phyloP scores from a whole-genome alignment of 2,888 invertebrate genomes.

The Trissoscelio sp. region DNA sequence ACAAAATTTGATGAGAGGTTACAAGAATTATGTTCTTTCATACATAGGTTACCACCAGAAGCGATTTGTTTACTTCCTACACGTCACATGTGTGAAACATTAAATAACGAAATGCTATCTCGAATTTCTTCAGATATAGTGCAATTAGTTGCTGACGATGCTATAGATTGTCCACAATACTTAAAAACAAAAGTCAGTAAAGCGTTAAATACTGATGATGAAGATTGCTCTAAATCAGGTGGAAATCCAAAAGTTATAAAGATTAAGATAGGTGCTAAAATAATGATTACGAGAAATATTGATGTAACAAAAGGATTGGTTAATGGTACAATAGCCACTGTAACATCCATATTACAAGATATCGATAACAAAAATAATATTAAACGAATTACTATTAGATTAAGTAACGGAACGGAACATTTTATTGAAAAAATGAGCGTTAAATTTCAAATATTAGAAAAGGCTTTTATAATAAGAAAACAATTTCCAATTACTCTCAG shows the following conservation, averaged over 20 bases:
- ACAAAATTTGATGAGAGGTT: too few relatives aligned
- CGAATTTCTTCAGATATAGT: constrained; percentile 12
- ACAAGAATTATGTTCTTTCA: neutral
- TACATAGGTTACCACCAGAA: constrained; percentile 41
- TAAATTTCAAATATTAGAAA: constrained; percentile 64
- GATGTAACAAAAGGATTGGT: constrained; percentile 48
- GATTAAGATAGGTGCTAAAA: constrained; percentile 17
- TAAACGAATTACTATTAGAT: too few relatives aligned
- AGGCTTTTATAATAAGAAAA: neutral
- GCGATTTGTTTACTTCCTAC: constrained; percentile 72
- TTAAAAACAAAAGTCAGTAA: constrained; percentile 30
- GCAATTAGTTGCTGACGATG: constrained; percentile 53
- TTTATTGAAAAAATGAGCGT: neutral
- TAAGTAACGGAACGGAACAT: too few relatives aligned
- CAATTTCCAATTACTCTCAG: constrained; percentile 42
- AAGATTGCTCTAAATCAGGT: constrained; percentile 7
- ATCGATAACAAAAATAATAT: too few relatives aligned
- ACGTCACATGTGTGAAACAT: constrained; percentile 68
- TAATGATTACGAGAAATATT: constrained; percentile 29
- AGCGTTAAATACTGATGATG: constrained; percentile 5
- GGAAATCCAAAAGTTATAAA: constrained; percentile 9
- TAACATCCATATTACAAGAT: too few relatives aligned
- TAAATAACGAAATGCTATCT: constrained; percentile 13
- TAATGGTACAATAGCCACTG: too few relatives aligned
- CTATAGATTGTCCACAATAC: constrained; percentile 61